phyloP scores from a whole-genome alignment of 64 coral and sea anemone species.

The Exaiptasia diaphana region DNA sequence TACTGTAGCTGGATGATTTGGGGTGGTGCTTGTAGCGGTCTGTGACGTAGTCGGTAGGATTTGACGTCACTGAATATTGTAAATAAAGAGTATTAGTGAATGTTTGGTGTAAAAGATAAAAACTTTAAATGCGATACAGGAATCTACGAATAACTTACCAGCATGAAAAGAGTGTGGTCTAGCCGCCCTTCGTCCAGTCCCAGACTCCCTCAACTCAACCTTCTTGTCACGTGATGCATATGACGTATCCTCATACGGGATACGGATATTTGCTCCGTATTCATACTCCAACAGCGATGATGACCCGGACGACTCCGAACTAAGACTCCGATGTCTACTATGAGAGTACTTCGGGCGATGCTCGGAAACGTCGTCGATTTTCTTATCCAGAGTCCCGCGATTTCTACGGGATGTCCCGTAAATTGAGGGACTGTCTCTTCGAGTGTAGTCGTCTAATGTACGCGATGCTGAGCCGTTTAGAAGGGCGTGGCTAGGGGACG shows the following conservation, averaged over 20 bases:
- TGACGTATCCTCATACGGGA: neutral
- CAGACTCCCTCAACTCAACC: neutral
- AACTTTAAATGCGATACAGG: too few species aligned
- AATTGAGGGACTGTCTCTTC: neutral
- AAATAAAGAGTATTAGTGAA: too few species aligned
- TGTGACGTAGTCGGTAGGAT: too few species aligned
- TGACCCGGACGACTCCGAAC: slow-evolving; percentile 31
- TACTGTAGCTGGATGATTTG: too few species aligned
- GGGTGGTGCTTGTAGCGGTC: too few species aligned
- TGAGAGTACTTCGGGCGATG: neutral
- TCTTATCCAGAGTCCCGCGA: slow-evolving; percentile 29
- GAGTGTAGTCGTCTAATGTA: neutral
- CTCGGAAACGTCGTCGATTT: slow-evolving; percentile 25
- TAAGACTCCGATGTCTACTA: neutral
- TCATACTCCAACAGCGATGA: slow-evolving; percentile 35
- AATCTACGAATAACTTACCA: slow-evolving; percentile 6
- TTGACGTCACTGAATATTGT: too few species aligned
- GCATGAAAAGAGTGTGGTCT: slow-evolving; percentile 37
- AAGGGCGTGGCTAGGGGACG: neutral
- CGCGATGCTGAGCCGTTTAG: neutral
- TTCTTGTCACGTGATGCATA: neutral
- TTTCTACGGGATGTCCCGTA: neutral
- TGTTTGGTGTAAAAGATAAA: too few species aligned
- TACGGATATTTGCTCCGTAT: neutral
- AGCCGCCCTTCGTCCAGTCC: neutral